phyloP scores from a whole-genome alignment of 1,140 invertebrate genomes.

The Lasioglossum baleicum region DNA sequence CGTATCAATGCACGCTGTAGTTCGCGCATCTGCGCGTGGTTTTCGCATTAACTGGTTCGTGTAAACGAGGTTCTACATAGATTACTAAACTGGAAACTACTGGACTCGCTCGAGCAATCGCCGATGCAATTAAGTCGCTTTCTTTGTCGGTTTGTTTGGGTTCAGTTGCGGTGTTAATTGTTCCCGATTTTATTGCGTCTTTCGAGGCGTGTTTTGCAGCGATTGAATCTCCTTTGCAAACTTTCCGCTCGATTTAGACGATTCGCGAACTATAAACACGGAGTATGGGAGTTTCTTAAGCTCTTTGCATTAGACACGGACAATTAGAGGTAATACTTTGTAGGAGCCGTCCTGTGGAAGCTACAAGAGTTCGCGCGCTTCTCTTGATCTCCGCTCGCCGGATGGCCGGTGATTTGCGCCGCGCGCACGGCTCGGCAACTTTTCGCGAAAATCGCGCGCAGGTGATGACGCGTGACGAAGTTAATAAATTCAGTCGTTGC shows the following conservation, averaged over 20 bases:
- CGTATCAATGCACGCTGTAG: too few species aligned
- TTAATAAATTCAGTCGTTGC: slow-evolving; percentile 64
- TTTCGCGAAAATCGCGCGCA: slow-evolving; percentile 29
- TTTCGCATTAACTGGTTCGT: too few species aligned
- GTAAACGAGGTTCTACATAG: too few species aligned
- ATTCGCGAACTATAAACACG: neutral
- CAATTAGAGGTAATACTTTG: slow-evolving; percentile 6
- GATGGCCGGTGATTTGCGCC: slow-evolving; percentile 31
- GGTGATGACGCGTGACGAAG: slow-evolving; percentile 66
- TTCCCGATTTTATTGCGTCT: too few species aligned
- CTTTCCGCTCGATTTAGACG: neutral
- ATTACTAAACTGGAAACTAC: too few species aligned
- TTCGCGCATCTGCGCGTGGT: too few species aligned
- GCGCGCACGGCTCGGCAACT: slow-evolving; percentile 42
- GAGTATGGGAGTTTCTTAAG: neutral
- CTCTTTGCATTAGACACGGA: neutral
- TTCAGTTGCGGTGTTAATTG: neutral
- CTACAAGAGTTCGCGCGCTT: neutral
- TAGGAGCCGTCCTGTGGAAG: neutral
- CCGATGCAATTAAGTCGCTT: neutral
- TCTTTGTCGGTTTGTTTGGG: neutral
- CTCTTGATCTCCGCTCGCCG: neutral
- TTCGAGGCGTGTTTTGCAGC: too few species aligned
- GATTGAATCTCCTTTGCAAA: neutral
- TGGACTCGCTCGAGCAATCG: too few species aligned